These are phyloP conservation scores for Acleris laterana DNA, from an alignment of 2,888 invertebrate species.

Conservation along the genomic window DNA sequence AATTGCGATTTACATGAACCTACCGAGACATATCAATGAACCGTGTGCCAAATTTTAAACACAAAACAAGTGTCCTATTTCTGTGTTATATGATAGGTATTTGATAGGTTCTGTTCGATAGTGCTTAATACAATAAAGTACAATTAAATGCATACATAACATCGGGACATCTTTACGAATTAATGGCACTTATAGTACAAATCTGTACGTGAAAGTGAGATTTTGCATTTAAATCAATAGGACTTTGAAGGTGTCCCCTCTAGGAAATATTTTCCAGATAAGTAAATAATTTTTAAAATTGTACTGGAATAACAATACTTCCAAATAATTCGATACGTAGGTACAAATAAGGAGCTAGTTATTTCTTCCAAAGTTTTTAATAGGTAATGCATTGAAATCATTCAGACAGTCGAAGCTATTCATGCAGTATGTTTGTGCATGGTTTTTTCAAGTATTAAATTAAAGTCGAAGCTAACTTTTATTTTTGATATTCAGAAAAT, in stretches of 20 bases:
- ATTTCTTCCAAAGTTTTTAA: slow-evolving; percentile 33
- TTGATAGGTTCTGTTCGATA: slow-evolving; percentile 42
- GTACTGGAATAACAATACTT: slow-evolving; percentile 30
- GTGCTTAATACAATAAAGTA: slow-evolving; percentile 45
- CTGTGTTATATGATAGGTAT: slow-evolving; percentile 42
- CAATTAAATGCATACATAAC: slow-evolving; percentile 38
- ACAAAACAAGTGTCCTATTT: slow-evolving; percentile 63
- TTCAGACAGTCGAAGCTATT: slow-evolving; percentile 42
- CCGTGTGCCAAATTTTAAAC: slow-evolving; percentile 69
- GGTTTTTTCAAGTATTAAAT: slow-evolving; percentile 58
- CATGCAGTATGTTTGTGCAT: slow-evolving; percentile 67
- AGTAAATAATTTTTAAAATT: slow-evolving; percentile 22
- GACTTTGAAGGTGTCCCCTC: slow-evolving; percentile 23
- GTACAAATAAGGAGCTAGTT: slow-evolving; percentile 29
- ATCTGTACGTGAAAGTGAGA: slow-evolving; percentile 43
- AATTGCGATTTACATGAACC: slow-evolving; percentile 33
- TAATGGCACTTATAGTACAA: slow-evolving; percentile 47
- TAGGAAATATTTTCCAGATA: slow-evolving; percentile 22
- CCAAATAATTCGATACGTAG: slow-evolving; percentile 26
- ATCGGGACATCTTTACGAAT: slow-evolving; percentile 40
- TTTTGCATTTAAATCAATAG: slow-evolving; percentile 41
- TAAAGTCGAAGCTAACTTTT: slow-evolving; percentile 65
- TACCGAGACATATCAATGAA: slow-evolving; percentile 66
- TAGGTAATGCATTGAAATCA: slow-evolving; percentile 43
- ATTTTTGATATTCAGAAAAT: slow-evolving; percentile 81